Evolutionary conservation across 2,113 vertebrate species (phyloP), one percentile per base, ranked within the genome.

Genomic region (Cheirogaleus medius): DNA sequence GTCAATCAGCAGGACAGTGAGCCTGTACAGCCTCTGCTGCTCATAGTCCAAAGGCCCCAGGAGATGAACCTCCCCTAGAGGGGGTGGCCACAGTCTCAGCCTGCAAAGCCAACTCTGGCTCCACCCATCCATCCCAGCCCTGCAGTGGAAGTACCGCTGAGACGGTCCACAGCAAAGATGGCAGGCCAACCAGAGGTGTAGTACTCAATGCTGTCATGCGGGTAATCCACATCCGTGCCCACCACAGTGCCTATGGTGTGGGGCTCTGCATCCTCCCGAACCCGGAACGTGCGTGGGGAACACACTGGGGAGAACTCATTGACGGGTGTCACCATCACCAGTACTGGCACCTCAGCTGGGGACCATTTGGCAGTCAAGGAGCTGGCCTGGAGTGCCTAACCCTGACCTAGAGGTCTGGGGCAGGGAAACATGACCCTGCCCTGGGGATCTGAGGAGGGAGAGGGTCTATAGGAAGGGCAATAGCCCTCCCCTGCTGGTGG

Each of bases 231-330:
- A 91, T 99, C 99, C 0, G 84, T 98, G 95, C 98, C 99, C 0
- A 94, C 94, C 58, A 99, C 90, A 0, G 76, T 95, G 21, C 99
- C 99, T 0, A 56, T 0, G 0, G 97, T 97, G 64, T 97, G 94
- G 0, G 97, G 98, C 44, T 49, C 27, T 0, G 97, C 97, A 0
- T 98, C 98, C 85, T 99, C 99, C 2, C 8, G 96, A 80, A 99
- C 94, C 0, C 74, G 88, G 97, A 98, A 99, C 1, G 74, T n/a
- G 7, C 85, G 68, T 37, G 83, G 1, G 0, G 0, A 84, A 85
- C 99, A 99, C 0, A 3, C 7, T 0, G 99, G 99, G 10, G 77
- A 4, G 90, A 98, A 99, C 83, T 99, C 98, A 0, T 99, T 99
- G 97, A 99, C 94, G 0, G 98, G 98, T 0, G 98, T 99, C 97